These are phyloP conservation scores for Parnassius smintheus DNA, from an alignment of 2,888 invertebrate genomes.

Conservation along the genomic window DNA sequence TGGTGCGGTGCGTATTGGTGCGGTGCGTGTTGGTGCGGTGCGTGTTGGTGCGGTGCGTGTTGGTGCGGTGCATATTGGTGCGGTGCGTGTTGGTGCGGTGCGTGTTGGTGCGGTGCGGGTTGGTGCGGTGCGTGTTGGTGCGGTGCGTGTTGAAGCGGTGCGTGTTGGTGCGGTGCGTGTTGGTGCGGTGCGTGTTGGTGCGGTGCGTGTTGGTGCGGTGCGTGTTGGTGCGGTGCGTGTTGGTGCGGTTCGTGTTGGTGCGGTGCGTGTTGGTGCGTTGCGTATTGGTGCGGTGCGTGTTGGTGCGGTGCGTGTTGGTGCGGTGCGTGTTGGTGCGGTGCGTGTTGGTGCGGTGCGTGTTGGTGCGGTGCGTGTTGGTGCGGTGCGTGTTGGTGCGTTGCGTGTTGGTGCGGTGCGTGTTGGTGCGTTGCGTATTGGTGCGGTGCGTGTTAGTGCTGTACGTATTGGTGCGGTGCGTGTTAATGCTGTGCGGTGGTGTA, in stretches of 20 bases:
- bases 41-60: too few relatives aligned
- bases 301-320: too few relatives aligned
- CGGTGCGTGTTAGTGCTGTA: neutral
- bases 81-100: neutral
- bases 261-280: too few relatives aligned
- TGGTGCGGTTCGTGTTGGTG: neutral
- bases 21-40: too few relatives aligned
- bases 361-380: too few relatives aligned
- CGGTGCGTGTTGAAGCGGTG: conserved; percentile 32
- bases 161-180: conserved; percentile 45
- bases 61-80: neutral
- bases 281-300: neutral
- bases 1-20: too few relatives aligned
- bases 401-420: neutral
- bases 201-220: conserved; percentile 85
- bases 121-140: neutral
- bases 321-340: too few relatives aligned
- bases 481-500: neutral
- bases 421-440: neutral
- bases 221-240: conserved; percentile 71
- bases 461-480: neutral
- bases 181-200: conserved; percentile 85
- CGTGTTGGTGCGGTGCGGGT: neutral
- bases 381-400: neutral
- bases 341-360: too few relatives aligned